Percentiles rank a stretch among this genome's conserved stretches.
These are phyloP conservation scores for Egretta garzetta DNA, from an alignment of 2,113 vertebrate genomes.

Conservation along the genomic window DNA sequence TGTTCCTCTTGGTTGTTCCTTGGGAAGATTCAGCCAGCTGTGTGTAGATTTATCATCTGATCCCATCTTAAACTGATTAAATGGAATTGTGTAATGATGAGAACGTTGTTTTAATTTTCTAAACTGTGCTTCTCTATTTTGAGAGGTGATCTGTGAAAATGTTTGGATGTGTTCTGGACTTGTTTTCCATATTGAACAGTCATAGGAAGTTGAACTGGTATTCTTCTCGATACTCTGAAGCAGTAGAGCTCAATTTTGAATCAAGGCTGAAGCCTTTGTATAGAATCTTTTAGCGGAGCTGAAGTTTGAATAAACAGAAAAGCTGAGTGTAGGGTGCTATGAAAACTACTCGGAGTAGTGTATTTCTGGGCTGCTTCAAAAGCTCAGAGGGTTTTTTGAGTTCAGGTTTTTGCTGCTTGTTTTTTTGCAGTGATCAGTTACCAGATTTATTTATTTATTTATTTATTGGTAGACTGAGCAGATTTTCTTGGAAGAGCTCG, in stretches of 20 bases:
- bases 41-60: neutral
- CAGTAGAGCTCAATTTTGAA: neutral
- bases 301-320: neutral
- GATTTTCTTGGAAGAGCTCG: slow-evolving; percentile 10
- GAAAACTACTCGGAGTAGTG: neutral
- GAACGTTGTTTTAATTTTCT: rapidly evolving
- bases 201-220: neutral
- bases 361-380: neutral
- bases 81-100: neutral
- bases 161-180: neutral
- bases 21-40: neutral
- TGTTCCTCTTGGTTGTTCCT: neutral
- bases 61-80: neutral
- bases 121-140: neutral
- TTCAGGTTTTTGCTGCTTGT: neutral
- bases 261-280: neutral
- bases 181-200: neutral
- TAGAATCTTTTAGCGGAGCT: neutral
- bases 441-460: too few relatives aligned
- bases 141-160: neutral
- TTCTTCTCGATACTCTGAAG: neutral
- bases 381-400: neutral
- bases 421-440: neutral
- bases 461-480: neutral
- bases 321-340: neutral